These are phyloP conservation scores for Drosophila lini DNA, from an alignment of 1,140 invertebrate species.

Conservation along the genomic window DNA sequence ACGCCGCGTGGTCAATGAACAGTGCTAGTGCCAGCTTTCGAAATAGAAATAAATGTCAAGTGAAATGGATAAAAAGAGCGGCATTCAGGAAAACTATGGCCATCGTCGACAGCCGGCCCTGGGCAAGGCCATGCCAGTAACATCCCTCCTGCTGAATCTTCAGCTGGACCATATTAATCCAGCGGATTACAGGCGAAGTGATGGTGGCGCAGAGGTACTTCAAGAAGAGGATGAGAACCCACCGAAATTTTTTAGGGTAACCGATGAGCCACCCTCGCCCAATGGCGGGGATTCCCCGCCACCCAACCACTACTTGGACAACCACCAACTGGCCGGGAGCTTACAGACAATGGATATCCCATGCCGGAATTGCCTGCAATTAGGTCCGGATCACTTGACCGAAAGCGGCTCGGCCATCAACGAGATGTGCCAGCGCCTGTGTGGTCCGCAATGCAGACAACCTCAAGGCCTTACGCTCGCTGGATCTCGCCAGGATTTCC, in stretches of 20 bases:
- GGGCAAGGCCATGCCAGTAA: constrained; percentile 82
- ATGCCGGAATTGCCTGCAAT: constrained; percentile 63
- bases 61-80: constrained; percentile 53
- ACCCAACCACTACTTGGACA: constrained; percentile 17
- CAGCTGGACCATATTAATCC: constrained; percentile 21
- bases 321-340: constrained; percentile 45
- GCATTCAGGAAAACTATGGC: constrained; percentile 55
- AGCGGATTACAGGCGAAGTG: constrained; percentile 32
- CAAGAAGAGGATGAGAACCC: constrained; percentile 61
- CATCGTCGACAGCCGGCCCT: constrained; percentile 75
- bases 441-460: constrained; percentile 67
- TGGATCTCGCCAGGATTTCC: constrained; percentile 83
- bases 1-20: constrained; percentile 28
- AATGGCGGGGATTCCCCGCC: constrained; percentile 17
- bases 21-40: constrained; percentile 4
- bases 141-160: constrained; percentile 69
- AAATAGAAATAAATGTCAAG: constrained; percentile 9
- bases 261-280: constrained; percentile 60
- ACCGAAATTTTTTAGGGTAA: constrained; percentile 59
- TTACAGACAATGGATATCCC: constrained; percentile 23
- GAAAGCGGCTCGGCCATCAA: constrained; percentile 53
- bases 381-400: constrained; percentile 34
- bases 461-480: constrained; percentile 59
- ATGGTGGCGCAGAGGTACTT: background rate
- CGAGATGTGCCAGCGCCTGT: constrained; percentile 75